Evolutionary conservation across 2,797 vertebrate genomes (phyloP), one percentile per base, ranked within the genome.

Genomic region (Apodemus agrarius): DNA sequence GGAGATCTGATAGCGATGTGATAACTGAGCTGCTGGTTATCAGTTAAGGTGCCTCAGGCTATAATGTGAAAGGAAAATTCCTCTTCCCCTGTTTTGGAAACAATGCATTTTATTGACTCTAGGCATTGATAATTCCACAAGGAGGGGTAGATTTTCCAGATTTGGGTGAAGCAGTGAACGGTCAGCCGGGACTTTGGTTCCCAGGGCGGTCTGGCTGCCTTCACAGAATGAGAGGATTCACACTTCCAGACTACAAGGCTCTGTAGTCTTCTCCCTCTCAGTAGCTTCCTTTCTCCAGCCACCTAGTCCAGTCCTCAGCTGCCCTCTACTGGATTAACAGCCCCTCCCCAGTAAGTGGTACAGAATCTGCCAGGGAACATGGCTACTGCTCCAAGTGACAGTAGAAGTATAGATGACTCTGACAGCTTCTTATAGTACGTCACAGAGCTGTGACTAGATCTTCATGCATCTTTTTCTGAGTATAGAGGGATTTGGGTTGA

Each of bases 11-110:
- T 49, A 43, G 57, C 52, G 24, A 9, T 63, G 26, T 80, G 54
- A 79, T 82, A 75, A 92, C 12, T 91, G 80, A 79, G 72, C n/a
- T 89, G 72, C 85, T 82, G 65, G 76, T 63, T 87, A 90, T 94
- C 90, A 61, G 90, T 65, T 59, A 91, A 91, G 72, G 84, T 84
- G 81, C 72, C 93, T 84, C 69, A 72, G n/a, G 43, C 46, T 91
- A 2, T 65, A 72, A 81, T 49, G 17, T 34, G 29, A 92, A 93
- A 52, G 72, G 74, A 81, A 95, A 96, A 82, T 92, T 29, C 74
- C 87, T 43, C 65, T 80, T 89, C 78, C 61, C 65, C 37, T n/a
- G 72, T 78, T n/a, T 85, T 88, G 61, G 95, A 94, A 92, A 87
- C 59, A 74, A 52, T 74, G 52, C 84, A 78, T 76, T 74, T 74